Percentiles rank a stretch among this genome's conserved stretches.
Conservation (phyloP, 2,888 invertebrate species). For the Epistrophe eligans region DNA sequence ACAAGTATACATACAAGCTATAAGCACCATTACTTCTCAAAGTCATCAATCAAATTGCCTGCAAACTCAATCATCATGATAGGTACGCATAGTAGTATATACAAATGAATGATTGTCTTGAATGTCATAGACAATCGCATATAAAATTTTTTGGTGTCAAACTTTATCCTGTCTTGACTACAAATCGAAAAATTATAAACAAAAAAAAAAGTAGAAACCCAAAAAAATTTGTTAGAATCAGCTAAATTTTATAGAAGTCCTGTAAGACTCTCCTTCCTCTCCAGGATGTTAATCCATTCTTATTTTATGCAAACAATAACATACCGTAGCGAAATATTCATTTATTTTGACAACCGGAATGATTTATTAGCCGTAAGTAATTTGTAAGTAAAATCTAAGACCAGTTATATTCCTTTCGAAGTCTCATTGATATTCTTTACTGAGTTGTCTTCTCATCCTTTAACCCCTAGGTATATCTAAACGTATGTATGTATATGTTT, state of each 20-base stretch:
- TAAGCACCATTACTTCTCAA: neutral
- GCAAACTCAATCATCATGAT: slow-evolving; percentile 54
- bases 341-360: slow-evolving; percentile 82
- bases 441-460: slow-evolving; percentile 13
- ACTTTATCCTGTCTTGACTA: slow-evolving; percentile 77
- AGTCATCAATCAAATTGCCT: slow-evolving; percentile 64
- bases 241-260: slow-evolving; percentile 47
- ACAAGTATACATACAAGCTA: neutral
- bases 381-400: slow-evolving; percentile 75
- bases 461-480: neutral
- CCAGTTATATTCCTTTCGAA: slow-evolving; percentile 48
- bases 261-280: slow-evolving; percentile 6
- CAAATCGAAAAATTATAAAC: slow-evolving; percentile 83
- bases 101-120: slow-evolving; percentile 69
- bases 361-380: slow-evolving; percentile 84
- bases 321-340: slow-evolving; percentile 77
- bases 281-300: slow-evolving; percentile 41
- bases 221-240: slow-evolving; percentile 48
- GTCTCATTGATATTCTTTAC: slow-evolving; percentile 54
- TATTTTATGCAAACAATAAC: slow-evolving; percentile 74
- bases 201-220: slow-evolving; percentile 56
- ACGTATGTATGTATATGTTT: neutral
- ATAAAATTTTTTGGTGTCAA: slow-evolving; percentile 12
- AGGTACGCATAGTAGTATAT: neutral
- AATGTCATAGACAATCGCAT: slow-evolving; percentile 53